Evolutionary conservation across 2,888 invertebrate genomes (phyloP).

Genomic region (Hyppa rectilinea): DNA sequence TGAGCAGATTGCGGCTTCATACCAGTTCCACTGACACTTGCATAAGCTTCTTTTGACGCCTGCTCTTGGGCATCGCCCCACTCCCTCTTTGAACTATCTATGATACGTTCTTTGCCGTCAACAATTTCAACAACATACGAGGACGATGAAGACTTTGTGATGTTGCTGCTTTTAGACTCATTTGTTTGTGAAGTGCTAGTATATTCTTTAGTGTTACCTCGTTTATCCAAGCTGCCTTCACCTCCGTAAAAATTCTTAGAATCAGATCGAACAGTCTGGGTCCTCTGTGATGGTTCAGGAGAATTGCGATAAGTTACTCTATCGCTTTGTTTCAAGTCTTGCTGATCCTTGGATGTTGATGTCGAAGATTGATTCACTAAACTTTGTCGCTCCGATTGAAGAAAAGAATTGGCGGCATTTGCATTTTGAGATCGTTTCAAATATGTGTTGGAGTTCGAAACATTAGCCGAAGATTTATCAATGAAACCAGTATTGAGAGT

Average conservation of each 20-base stretch:
- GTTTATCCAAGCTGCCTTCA: conserved; percentile 81
- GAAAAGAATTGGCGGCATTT: conserved; percentile 83
- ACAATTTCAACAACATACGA: conserved; percentile 92
- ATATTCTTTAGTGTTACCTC: conserved; percentile 80
- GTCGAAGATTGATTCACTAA: conserved; percentile 76
- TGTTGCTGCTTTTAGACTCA: conserved; percentile 89
- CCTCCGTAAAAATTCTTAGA: conserved; percentile 84
- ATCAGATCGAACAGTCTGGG: conserved; percentile 79
- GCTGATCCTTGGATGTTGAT: conserved; percentile 69
- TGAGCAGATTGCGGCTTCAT: conserved; percentile 90
- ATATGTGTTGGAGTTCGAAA: conserved; percentile 74
- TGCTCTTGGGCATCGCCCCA: conserved; percentile 89
- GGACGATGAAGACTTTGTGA: conserved; percentile 91
- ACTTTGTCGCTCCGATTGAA: conserved; percentile 85
- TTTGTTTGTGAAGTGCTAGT: conserved; percentile 85
- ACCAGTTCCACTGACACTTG: conserved; percentile 90
- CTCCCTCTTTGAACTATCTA: conserved; percentile 91
- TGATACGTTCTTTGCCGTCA: conserved; percentile 91
- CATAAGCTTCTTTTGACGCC: conserved; percentile 88
- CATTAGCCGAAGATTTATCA: conserved; percentile 75
- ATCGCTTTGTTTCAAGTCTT: conserved; percentile 77
- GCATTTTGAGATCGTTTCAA: conserved; percentile 81
- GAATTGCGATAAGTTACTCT: conserved; percentile 78
- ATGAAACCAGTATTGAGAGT: conserved; percentile 87
- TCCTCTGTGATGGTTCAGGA: conserved; percentile 77